phyloP scores from a whole-genome alignment of 2,888 invertebrate genomes.

The Alloplasta piceator region DNA sequence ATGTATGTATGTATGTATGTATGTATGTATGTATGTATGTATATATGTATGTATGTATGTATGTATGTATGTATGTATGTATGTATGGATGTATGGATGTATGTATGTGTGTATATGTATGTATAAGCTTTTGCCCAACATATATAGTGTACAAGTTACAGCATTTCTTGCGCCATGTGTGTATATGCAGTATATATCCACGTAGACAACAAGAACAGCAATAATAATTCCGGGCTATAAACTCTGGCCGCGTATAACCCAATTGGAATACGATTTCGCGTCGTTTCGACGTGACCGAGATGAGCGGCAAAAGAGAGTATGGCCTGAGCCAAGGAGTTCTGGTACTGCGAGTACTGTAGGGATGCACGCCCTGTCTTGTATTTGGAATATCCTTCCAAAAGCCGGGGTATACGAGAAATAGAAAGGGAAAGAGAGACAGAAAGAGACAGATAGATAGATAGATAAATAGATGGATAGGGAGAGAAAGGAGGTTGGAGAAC shows the following conservation, averaged over 20 bases:
- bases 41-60: too few species aligned
- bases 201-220: slow-evolving; percentile 52
- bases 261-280: slow-evolving; percentile 67
- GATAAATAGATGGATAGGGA: slow-evolving; percentile 5
- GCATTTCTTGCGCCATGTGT: slow-evolving; percentile 14
- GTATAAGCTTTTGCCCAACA: too few species aligned
- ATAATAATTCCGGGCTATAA: slow-evolving; percentile 65
- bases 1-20: too few species aligned
- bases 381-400: slow-evolving; percentile 47
- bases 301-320: slow-evolving; percentile 30
- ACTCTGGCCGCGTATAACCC: slow-evolving; percentile 58
- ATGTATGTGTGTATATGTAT: too few species aligned
- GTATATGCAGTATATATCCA: slow-evolving; percentile 10
- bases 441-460: not conserved
- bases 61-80: too few species aligned
- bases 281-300: slow-evolving; percentile 51
- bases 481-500: slow-evolving; percentile 9
- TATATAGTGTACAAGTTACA: not conserved
- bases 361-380: slow-evolving; percentile 50
- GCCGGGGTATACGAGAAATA: slow-evolving; percentile 1
- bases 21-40: too few species aligned
- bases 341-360: slow-evolving; percentile 21
- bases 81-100: too few species aligned
- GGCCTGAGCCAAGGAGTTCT: slow-evolving; percentile 37
- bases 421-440: not conserved